Evolutionary conservation across 2,797 vertebrate genomes (phyloP).

Genomic region (Lepilemur ruficaudatus): DNA sequence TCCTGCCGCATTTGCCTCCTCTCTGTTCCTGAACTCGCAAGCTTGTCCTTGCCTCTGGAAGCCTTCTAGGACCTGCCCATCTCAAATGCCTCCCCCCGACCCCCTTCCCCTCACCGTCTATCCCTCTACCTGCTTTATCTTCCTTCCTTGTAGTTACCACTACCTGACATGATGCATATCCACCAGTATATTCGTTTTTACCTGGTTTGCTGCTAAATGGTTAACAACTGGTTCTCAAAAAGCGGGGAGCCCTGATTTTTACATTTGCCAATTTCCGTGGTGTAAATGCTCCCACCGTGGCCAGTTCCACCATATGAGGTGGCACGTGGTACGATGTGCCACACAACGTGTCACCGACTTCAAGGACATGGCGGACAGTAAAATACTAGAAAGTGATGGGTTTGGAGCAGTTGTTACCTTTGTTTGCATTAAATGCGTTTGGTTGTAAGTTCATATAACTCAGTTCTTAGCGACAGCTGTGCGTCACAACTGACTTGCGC

Average conservation of each 20-base stretch:
- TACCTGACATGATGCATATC: rapidly evolving
- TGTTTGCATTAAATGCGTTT: neutral
- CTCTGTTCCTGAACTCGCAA: neutral
- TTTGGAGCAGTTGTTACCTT: neutral
- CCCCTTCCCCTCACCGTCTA: neutral
- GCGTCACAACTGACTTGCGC: neutral
- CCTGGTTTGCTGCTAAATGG: neutral
- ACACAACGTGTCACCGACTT: rapidly evolving
- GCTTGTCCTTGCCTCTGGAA: neutral
- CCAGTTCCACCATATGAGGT: neutral
- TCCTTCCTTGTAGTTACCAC: rapidly evolving
- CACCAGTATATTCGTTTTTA: neutral
- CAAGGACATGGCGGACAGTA: neutral
- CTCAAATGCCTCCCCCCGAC: neutral
- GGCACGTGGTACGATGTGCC: neutral
- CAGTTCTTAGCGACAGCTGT: neutral
- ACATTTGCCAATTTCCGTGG: neutral
- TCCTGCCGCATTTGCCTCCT: neutral
- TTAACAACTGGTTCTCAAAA: neutral
- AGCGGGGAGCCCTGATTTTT: neutral
- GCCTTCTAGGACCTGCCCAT: neutral
- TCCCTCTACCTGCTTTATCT: neutral
- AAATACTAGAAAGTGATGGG: neutral
- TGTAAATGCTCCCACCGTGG: neutral
- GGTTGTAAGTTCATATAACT: neutral